Evolutionary conservation across 2,888 invertebrate genomes (phyloP).

Genomic region (Habrosyne pyritoides): DNA sequence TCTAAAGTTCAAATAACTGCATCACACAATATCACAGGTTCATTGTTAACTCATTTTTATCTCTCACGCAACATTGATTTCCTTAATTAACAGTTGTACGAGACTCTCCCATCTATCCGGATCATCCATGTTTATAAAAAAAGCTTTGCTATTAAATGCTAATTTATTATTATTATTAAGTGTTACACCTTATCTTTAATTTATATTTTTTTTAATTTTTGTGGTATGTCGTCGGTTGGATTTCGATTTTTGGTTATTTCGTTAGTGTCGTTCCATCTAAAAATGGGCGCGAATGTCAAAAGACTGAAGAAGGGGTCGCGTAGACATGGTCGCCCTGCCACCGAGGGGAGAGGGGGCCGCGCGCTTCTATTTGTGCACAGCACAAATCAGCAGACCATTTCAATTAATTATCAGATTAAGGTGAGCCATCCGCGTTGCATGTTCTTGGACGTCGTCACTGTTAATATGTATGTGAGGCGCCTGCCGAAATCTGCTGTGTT

Average conservation of each 20-base stretch:
- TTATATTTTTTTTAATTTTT: constrained; percentile 36
- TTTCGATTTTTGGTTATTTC: constrained; percentile 67
- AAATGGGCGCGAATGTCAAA: constrained; percentile 82
- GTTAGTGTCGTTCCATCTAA: constrained; percentile 77
- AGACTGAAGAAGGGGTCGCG: constrained; percentile 77
- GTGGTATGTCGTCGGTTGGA: constrained; percentile 30
- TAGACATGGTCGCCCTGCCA: constrained; percentile 51
- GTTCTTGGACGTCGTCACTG: constrained; percentile 64
- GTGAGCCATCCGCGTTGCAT: constrained; percentile 73
- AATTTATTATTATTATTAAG: constrained; percentile 36
- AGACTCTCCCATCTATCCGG: constrained; percentile 13
- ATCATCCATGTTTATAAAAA: constrained; percentile 26
- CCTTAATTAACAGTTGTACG: constrained; percentile 6
- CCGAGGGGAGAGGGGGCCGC: constrained; percentile 53
- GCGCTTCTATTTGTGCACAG: constrained; percentile 76
- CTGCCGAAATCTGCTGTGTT: constrained; percentile 46
- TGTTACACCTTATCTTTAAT: constrained; percentile 48
- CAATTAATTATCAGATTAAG: constrained; percentile 84
- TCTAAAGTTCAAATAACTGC: constrained; percentile 35
- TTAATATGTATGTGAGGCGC: constrained; percentile 51
- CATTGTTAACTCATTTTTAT: constrained; percentile 8
- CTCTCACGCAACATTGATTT: neutral
- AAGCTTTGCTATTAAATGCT: constrained; percentile 57
- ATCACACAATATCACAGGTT: constrained; percentile 53
- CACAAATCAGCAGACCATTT: constrained; percentile 81